Base-by-base conservation (phyloP, 2,113 vertebrate genomes). In the Calidris pugnax region DNA sequence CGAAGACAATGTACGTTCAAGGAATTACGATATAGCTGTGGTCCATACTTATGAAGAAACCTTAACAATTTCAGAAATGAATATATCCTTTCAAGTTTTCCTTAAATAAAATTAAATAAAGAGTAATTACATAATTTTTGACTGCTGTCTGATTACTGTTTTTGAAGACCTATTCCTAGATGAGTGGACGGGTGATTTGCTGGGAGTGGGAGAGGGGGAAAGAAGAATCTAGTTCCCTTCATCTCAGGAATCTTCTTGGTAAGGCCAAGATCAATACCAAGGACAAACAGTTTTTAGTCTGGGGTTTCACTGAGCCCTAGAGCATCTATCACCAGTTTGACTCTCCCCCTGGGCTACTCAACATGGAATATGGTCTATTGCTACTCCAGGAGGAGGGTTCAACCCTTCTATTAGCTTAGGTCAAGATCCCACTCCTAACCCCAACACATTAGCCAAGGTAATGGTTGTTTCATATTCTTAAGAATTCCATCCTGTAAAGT, bases 401-500 rank as follows among this genome's bases (percentile, higher is more conserved):
- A 81, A 8, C 23, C 51, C 6, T 69, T 74, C 37, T 6, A 27
- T 10, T 14, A 59, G 8, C 9, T 62, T 51, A 27, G 30, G 10
- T 39, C 30, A 10, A 62, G 10, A 3, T 59, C 4, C 9, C 77
- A 19, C 43, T 78, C 10, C 43, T 85, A 43, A 55, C 5, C 1
- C 3, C 23, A 48, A 18, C 10, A 27, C 24, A 26, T 12, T 45
- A 37, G 20, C 7, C 13, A 33, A 35, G 6, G 37, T 21, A 62
- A 19, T 2, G 1, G 26, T 59, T 59, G 5, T 53, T 45, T 67
- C 20, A 20, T 9, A 45, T 0, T 69, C 39, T 85, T 18, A n/a
- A 0, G 1, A 72, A 39, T 67, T 55, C 57, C 33, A 30, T 0
- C 0, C 0, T 30, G 3, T 17, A 56, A 76, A 43, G 33, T 22